Conservation (phyloP, 1,140 invertebrate genomes). For the Hermatobates lingyangjiaoensis region DNA sequence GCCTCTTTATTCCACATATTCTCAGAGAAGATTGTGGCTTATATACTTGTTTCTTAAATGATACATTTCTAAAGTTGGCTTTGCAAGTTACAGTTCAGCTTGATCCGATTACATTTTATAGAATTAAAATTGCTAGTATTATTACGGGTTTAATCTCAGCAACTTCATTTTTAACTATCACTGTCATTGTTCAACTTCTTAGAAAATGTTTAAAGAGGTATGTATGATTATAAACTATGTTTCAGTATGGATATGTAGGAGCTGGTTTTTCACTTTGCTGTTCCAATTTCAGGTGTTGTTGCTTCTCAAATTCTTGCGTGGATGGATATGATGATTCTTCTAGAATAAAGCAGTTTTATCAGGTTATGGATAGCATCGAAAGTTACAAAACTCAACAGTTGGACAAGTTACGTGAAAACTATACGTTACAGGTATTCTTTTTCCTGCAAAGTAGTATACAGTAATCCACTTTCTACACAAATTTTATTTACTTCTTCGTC, state of each 20-base stretch:
- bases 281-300: conserved; percentile 18
- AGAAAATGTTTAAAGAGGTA: conserved; percentile 49
- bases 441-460: background rate
- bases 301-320: conserved; percentile 1
- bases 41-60: conserved; percentile 71
- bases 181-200: conserved; percentile 54
- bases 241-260: background rate
- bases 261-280: background rate
- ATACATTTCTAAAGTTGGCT: conserved; percentile 57
- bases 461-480: background rate
- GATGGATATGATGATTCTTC: conserved; percentile 31
- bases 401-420: conserved; percentile 74
- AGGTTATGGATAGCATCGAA: conserved; percentile 75
- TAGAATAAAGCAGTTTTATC: conserved; percentile 51
- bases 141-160: conserved; percentile 60
- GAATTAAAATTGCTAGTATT: conserved; percentile 66
- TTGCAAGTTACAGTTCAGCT: conserved; percentile 50
- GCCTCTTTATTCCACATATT: conserved; percentile 40
- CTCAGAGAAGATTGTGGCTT: conserved; percentile 61
- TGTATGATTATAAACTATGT: conserved; percentile 20
- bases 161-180: conserved; percentile 53
- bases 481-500: background rate
- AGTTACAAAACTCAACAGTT: conserved; percentile 74
- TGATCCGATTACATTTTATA: conserved; percentile 59
- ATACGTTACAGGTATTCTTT: conserved; percentile 54